Evolutionary conservation across 92 coral and sea anemone species (phyloP).

Genomic region (Actinernus sp.): DNA sequence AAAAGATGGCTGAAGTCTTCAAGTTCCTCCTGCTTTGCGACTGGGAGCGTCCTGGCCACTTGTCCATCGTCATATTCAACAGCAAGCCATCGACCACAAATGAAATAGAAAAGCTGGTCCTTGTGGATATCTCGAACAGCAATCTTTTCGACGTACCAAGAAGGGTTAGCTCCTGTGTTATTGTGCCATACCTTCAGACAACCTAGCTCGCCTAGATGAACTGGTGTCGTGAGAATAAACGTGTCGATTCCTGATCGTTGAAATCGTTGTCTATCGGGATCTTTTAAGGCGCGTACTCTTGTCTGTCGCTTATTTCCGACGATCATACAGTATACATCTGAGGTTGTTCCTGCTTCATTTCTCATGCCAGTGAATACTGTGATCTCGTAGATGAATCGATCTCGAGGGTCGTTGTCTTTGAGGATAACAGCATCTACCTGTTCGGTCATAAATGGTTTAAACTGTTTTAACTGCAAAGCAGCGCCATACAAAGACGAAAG

Average conservation of each 20-base stretch:
- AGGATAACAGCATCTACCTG: constrained; percentile 71
- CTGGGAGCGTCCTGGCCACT: constrained; percentile 70
- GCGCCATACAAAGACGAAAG: too few species aligned
- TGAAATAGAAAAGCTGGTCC: constrained; percentile 71
- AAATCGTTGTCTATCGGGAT: constrained; percentile 62
- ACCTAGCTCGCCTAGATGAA: constrained; percentile 75
- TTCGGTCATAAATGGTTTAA: not conserved
- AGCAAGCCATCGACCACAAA: constrained; percentile 94
- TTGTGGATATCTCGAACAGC: constrained; percentile 78
- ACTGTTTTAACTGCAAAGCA: too few species aligned
- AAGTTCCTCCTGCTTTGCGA: constrained; percentile 71
- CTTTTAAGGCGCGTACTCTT: constrained; percentile 65
- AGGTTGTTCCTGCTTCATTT: constrained; percentile 74
- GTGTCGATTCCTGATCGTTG: constrained; percentile 83
- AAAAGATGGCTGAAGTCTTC: constrained; percentile 75
- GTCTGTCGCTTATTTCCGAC: constrained; percentile 75
- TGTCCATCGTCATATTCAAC: constrained; percentile 92
- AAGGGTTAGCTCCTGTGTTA: constrained; percentile 79
- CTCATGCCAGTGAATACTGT: constrained; percentile 82
- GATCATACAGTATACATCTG: constrained; percentile 74
- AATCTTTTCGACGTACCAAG: constrained; percentile 92
- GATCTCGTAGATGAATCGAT: constrained; percentile 73
- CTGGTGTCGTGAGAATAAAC: constrained; percentile 70
- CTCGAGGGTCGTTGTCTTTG: constrained; percentile 63
- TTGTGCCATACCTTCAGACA: constrained; percentile 87